phyloP scores from a whole-genome alignment of 2,888 invertebrate species.

The Pteria penguin region DNA sequence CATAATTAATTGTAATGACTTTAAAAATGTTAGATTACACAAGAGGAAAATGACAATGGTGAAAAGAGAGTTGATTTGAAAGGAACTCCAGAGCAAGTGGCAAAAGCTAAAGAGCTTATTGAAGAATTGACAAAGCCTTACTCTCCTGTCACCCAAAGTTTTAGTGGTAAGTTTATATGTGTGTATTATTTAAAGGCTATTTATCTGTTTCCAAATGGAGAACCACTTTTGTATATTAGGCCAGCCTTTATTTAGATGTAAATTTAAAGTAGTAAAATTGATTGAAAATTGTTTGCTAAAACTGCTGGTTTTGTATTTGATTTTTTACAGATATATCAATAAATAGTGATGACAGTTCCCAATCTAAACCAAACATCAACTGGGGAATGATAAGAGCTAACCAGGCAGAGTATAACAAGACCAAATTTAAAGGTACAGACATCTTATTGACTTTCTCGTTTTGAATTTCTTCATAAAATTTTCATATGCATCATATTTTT shows the following conservation, averaged over 20 bases:
- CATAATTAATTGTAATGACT: too few species aligned
- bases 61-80: constrained; percentile 81
- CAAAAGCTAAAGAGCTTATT: constrained; percentile 80
- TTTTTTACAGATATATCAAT: constrained; percentile 5
- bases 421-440: constrained; percentile 64
- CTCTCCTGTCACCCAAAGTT: constrained; percentile 17
- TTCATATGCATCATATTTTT: too few species aligned
- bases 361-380: constrained; percentile 65
- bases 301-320: too few species aligned
- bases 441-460: too few species aligned
- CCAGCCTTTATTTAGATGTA: too few species aligned
- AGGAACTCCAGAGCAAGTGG: constrained; percentile 82
- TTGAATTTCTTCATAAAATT: too few species aligned
- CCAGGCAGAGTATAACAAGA: constrained; percentile 80
- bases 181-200: too few species aligned
- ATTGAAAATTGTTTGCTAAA: too few species aligned
- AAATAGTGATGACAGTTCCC: background rate
- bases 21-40: constrained; percentile 59
- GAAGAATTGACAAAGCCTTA: constrained; percentile 57
- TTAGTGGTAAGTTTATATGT: constrained; percentile 18
- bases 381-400: constrained; percentile 76
- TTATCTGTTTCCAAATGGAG: too few species aligned
- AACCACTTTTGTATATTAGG: too few species aligned
- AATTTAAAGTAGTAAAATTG: too few species aligned
- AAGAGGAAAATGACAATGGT: constrained; percentile 64